Evolutionary conservation across 2,888 invertebrate species (phyloP), one percentile per base, ranked within the genome.

Genomic region (Brachylomia viminalis): DNA sequence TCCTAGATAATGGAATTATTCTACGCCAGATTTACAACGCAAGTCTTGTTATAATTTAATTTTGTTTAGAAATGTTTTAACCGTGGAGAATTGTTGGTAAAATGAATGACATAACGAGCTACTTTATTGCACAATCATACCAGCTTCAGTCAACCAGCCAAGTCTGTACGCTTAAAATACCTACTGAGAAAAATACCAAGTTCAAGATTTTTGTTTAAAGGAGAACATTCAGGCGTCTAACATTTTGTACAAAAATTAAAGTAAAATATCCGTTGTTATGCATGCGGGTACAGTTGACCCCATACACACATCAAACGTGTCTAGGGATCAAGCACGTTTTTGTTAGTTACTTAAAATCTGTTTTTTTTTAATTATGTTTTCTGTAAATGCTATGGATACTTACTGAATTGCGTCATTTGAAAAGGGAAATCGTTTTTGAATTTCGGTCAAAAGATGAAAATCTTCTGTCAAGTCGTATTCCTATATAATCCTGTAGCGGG

Each of bases 1-100:
- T 75, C 72, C 83, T 80, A 82, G 85, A 87, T 89, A 90, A 92
- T 86, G 70, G 84, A 89, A 88, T 92, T 92, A 87, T 73, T 77
- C 73, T 82, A 42, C 70, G 27, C 54, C 49, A 61, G 74, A 68
- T 78, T 73, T 61, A 72, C 58, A 30, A 27, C 61, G 70, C 79
- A 72, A 82, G 52, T 61, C 74, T 59, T 23, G 58, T 45, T 47
- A 10, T 52, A 56, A 82, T 72, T 64, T 64, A n/a, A 73, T 68
- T 79, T 61, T 61, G 58, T 58, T 33, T 54, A 49, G 52, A 70
- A 78, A 74, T 82, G n/a, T 73, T 77, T 68, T 30, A 52, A 33
- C 54, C 3, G 56, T 33, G n/a, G 30, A 27, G 52, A 54, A n/a
- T 65, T 65, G 67, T 33, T 49, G 20, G 17, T 20, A 30, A 23